Percentiles rank a stretch among this genome's conserved stretches.
Conservation (phyloP, 2,113 vertebrate genomes). For the Bujurquina vittata region DNA sequence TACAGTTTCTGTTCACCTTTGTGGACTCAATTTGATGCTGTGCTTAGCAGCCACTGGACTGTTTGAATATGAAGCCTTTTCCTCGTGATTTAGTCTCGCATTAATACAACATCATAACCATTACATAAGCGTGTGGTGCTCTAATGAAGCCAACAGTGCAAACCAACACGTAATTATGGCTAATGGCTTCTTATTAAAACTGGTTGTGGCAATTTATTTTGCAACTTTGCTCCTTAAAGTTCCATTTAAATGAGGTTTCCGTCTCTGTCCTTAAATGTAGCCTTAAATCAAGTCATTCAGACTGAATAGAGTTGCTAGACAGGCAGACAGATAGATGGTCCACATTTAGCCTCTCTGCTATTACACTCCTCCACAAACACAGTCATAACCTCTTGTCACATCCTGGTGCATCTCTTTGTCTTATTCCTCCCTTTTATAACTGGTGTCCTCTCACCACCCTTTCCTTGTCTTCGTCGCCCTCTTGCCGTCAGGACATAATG, state of each 20-base stretch:
- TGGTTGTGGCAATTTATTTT: conserved; percentile 1
- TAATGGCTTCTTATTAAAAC: background rate
- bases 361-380: conserved; percentile 29
- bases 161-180: conserved; percentile 10
- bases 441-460: background rate
- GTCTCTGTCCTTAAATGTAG: background rate
- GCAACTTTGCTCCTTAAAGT: background rate
- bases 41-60: background rate
- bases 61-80: background rate
- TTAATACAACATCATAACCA: conserved; percentile 9
- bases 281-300: background rate
- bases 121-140: background rate
- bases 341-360: background rate
- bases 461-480: background rate
- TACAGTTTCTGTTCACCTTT: conserved; percentile 1
- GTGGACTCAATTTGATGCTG: background rate
- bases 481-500: conserved; percentile 35
- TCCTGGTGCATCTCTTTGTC: conserved; percentile 19
- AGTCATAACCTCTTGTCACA: conserved; percentile 29
- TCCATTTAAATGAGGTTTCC: background rate
- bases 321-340: background rate
- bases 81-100: background rate
- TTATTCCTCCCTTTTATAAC: conserved; percentile 35
- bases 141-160: conserved; percentile 15
- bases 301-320: conserved; percentile 18